phyloP scores from a whole-genome alignment of 2,888 invertebrate species.

The Pelosia muscerda region DNA sequence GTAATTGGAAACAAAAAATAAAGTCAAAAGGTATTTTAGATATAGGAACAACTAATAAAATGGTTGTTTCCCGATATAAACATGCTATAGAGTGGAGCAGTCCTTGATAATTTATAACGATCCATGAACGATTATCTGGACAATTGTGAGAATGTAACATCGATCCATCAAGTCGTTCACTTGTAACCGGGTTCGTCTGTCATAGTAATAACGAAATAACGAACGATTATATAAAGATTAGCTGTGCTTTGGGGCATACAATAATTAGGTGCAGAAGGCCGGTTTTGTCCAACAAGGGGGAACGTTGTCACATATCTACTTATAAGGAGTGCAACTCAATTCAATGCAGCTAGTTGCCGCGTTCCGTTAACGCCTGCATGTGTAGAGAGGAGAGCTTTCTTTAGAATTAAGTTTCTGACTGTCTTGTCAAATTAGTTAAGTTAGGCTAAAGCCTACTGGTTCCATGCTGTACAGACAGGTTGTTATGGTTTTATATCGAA shows the following conservation, averaged over 20 bases:
- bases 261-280: background rate
- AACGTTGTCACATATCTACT: background rate
- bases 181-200: background rate
- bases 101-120: background rate
- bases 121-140: background rate
- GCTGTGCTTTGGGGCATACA: background rate
- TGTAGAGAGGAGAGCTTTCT: too few species aligned
- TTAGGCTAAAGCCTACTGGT: too few species aligned
- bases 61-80: background rate
- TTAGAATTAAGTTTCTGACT: too few species aligned
- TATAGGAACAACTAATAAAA: too few species aligned
- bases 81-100: background rate
- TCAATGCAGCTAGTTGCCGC: background rate
- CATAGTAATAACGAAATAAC: background rate
- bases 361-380: background rate
- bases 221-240: background rate
- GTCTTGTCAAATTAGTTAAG: too few species aligned
- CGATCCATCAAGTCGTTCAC: conserved; percentile 4
- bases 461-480: too few species aligned
- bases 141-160: background rate
- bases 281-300: background rate
- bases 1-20: too few species aligned
- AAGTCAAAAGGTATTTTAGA: too few species aligned
- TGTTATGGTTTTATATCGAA: too few species aligned
- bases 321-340: background rate